Percentiles rank a stretch among this genome's conserved stretches.
Conservation (phyloP, 1,140 invertebrate genomes). For the Penaeus chinensis region DNA sequence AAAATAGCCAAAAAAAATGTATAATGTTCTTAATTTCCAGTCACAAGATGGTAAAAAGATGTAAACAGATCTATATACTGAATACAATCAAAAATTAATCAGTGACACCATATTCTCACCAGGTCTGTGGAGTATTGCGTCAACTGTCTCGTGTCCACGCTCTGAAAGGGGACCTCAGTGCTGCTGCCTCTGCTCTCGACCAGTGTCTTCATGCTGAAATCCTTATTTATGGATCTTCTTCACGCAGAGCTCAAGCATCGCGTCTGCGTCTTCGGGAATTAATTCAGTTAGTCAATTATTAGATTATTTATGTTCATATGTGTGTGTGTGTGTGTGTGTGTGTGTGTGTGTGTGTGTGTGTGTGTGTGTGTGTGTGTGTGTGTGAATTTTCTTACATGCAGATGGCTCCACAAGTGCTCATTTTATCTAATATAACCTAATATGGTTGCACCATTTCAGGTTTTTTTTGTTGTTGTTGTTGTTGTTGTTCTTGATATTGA, state of each 20-base stretch:
- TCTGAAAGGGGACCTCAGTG: slow-evolving; percentile 28
- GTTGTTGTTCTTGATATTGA: no score
- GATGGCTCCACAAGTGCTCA: no score
- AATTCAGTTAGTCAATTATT: slow-evolving; percentile 29
- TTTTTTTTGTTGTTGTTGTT: no score
- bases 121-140: slow-evolving; percentile 48
- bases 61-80: background rate
- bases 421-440: no score
- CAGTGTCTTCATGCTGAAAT: slow-evolving; percentile 48
- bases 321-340: background rate
- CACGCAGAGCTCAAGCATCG: slow-evolving; percentile 47
- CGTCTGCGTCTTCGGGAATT: slow-evolving; percentile 38
- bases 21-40: no score
- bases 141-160: slow-evolving; percentile 43
- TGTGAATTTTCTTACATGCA: background rate
- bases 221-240: slow-evolving; percentile 41
- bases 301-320: slow-evolving; percentile 2
- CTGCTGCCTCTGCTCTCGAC: slow-evolving; percentile 40
- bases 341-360: background rate
- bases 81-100: background rate
- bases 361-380: slow-evolving; percentile 3
- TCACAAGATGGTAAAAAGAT: no score
- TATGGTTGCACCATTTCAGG: no score
- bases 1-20: no score
- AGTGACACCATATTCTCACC: background rate